Base-by-base conservation (phyloP, 2,113 vertebrate species). In the Crotalus tigris region DNA sequence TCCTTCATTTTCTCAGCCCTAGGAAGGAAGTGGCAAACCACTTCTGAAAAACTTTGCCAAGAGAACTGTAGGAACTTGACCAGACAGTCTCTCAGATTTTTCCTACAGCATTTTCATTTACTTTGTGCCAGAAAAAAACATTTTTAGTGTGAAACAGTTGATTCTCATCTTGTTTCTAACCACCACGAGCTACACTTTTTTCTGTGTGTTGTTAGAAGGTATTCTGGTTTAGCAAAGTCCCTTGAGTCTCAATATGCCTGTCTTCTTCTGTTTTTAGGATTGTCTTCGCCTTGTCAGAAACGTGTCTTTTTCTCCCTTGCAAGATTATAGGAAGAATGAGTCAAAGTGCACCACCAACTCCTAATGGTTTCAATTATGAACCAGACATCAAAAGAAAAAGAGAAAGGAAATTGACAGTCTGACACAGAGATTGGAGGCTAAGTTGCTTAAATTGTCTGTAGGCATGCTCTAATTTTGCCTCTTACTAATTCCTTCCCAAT, bases 401-500 rank as follows among this genome's bases (percentile, higher is more conserved):
- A 49, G 54, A 23, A 11, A 89, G 94, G 93, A 95, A 95, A 93
- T 61, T 96, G 94, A 93, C 92, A 97, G 87, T 49, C 59, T 92
- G 95, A 91, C 93, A 95, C 46, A 95, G 94, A 95, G 91, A 97
- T 92, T 93, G 49, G 58, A 81, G 85, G 95, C 64, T 21, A 97
- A 95, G 91, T 95, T 96, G 92, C 94, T 96, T 95, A 96, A 97
- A 96, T 96, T 94, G 95, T 96, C 96, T 96, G 95, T 93, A 96
- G 85, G n/a, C 96, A 92, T 96, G 93, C 95, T 94, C 94, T 95
- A 97, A 96, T 97, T 97, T 95, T 96, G 85, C 91, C 97, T 94
- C 96, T 97, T 96, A 96, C 96, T 97, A 97, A 97, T 97, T 97
- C 96, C 93, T 95, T 96, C 91, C 94, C 94, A 96, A 95, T 17